Evolutionary conservation across 2,888 invertebrate genomes (phyloP).

Genomic region (Mesorhabditis sp.): DNA sequence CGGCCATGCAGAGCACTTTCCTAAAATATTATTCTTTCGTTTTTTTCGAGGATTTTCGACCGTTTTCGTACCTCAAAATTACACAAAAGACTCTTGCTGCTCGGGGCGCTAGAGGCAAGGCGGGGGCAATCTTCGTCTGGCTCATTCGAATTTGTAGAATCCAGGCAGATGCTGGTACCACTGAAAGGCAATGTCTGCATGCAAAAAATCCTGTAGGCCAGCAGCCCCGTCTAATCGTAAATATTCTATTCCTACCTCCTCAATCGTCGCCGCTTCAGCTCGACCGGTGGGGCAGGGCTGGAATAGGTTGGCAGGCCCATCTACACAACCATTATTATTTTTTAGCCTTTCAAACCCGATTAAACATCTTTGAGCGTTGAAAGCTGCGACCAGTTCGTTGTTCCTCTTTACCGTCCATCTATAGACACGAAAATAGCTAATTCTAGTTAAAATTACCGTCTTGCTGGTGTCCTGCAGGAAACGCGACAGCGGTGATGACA

Average conservation of each 20-base stretch:
- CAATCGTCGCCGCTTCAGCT: conserved; percentile 5
- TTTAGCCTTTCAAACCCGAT: neutral
- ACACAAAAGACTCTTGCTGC: neutral
- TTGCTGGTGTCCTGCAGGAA: neutral
- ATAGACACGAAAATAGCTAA: too few relatives aligned
- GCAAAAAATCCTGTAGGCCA: neutral
- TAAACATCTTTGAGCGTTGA: neutral
- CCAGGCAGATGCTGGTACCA: conserved; percentile 5
- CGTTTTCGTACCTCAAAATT: conserved; percentile 1
- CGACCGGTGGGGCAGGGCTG: neutral
- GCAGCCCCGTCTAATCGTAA: neutral
- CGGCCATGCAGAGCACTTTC: neutral
- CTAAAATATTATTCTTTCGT: neutral
- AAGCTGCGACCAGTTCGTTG: too few relatives aligned
- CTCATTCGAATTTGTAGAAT: neutral
- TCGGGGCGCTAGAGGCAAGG: neutral
- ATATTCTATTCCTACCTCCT: neutral
- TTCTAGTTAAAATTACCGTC: neutral
- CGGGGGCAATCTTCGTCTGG: neutral
- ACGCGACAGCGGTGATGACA: neutral
- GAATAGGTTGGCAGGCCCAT: neutral
- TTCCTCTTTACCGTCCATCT: too few relatives aligned
- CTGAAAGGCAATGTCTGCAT: neutral
- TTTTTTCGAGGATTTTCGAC: neutral
- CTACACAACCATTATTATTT: neutral